Percentiles rank a stretch among this genome's conserved stretches.
Conservation (phyloP, 1,140 invertebrate genomes). For the Copidosoma floridanum region DNA sequence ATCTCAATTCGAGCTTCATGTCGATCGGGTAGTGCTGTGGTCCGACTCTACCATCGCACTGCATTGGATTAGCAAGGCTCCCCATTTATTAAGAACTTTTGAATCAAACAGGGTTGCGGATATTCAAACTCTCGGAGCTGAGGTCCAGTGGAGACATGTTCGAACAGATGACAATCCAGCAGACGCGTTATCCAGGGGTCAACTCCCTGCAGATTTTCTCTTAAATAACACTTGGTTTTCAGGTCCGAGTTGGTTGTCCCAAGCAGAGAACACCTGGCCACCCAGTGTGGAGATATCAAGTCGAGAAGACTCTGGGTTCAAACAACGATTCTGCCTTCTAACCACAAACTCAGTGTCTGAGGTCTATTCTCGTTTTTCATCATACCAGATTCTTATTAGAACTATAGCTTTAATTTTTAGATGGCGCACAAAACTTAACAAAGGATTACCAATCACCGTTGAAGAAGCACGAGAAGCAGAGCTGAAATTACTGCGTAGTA, state of each 20-base stretch:
- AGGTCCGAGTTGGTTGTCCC: not conserved
- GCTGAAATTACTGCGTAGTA: not conserved
- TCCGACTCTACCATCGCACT: slow-evolving; percentile 27
- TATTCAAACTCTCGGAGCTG: slow-evolving; percentile 32
- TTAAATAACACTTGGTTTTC: not conserved
- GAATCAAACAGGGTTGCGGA: slow-evolving; percentile 36
- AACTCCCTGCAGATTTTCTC: not conserved
- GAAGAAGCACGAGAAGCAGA: too few species aligned
- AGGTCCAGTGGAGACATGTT: slow-evolving; percentile 12
- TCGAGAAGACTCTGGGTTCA: slow-evolving; percentile 1
- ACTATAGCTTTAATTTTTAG: not conserved
- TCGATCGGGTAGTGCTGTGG: slow-evolving; percentile 26
- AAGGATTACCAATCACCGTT: not conserved
- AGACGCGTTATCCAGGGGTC: slow-evolving; percentile 19
- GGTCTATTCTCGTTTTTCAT: not conserved
- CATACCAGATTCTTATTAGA: not conserved
- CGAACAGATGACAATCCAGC: slow-evolving; percentile 24
- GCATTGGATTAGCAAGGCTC: slow-evolving; percentile 36
- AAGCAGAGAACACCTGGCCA: not conserved
- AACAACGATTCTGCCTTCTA: not conserved
- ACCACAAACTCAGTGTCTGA: not conserved
- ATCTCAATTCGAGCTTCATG: slow-evolving; percentile 17
- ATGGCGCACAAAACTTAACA: not conserved
- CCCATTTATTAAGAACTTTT: slow-evolving; percentile 35
- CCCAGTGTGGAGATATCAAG: not conserved